Percentiles rank a stretch among this genome's conserved stretches.
These are phyloP conservation scores for Charaxes varanes DNA, from an alignment of 1,140 invertebrate species.

Conservation along the genomic window DNA sequence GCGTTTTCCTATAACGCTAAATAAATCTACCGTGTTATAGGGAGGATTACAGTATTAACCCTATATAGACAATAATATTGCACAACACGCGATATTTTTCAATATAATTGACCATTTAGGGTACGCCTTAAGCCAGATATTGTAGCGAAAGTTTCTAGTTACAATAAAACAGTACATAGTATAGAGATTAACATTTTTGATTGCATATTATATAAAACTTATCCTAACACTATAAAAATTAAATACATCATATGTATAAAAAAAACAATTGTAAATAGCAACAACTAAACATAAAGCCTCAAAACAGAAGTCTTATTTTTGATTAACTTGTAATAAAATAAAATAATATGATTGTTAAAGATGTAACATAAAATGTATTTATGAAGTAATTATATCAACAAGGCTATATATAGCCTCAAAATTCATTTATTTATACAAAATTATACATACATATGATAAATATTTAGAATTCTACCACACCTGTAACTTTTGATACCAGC, in stretches of 20 bases:
- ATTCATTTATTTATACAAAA: slow-evolving; percentile 1
- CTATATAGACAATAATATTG: too few species aligned
- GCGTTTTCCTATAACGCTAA: too few species aligned
- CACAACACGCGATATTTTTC: too few species aligned
- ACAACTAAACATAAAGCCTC: slow-evolving; percentile 59
- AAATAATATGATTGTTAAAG: slow-evolving; percentile 11
- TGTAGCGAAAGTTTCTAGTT: too few species aligned
- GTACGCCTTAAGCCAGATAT: too few species aligned
- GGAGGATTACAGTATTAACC: too few species aligned
- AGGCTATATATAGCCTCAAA: background rate
- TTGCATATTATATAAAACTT: slow-evolving; percentile 10
- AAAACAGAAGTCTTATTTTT: slow-evolving; percentile 39
- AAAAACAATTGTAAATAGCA: slow-evolving; percentile 66
- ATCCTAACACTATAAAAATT: slow-evolving; percentile 29
- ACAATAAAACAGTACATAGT: slow-evolving; percentile 10
- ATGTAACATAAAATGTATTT: slow-evolving; percentile 7
- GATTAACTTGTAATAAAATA: slow-evolving; percentile 19
- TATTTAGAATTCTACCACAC: too few species aligned
- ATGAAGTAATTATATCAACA: slow-evolving; percentile 5
- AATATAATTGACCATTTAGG: too few species aligned
- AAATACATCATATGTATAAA: slow-evolving; percentile 42
- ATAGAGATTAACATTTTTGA: too few species aligned
- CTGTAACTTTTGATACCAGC: too few species aligned
- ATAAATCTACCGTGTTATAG: too few species aligned
- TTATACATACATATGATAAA: too few species aligned